Base-by-base conservation (phyloP, 2,888 invertebrate species). In the Neria commutata region DNA sequence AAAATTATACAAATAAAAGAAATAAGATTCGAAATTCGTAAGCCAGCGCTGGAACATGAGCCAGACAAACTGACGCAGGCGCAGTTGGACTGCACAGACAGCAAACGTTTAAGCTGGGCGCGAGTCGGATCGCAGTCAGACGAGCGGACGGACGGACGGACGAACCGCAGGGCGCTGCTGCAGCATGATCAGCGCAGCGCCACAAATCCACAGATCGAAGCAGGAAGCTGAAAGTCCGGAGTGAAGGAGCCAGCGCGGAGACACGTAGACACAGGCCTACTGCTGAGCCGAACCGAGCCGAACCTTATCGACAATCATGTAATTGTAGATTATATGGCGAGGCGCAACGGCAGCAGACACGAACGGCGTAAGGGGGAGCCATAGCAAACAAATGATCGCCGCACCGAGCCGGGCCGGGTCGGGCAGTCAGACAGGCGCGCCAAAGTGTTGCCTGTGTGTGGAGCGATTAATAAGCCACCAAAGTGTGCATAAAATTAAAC, bases 311-410 rank as follows among this genome's bases (percentile, higher is more conserved):
- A 62, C 66, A 66, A 57, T 67, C 69, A 46, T 71, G 73, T 72
- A 72, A 72, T 72, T 72, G 73, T 69, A 73, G 72, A 63, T 69
- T 51, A 48, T 46, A 52, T 58, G 21, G 34, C 17, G 14, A 25
- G 37, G n/a, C 21, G 37, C n/a, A n/a, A n/a, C n/a, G n/a, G n/a
- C n/a, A n/a, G n/a, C n/a, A n/a, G n/a, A n/a, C n/a, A n/a, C n/a
- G n/a, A n/a, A n/a, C n/a, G n/a, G 29, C 29, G 29, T 29, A 8
- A 29, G 29, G 6, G 11, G 11, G 29, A 11, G 29, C 29, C 11
- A 29, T n/a, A n/a, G n/a, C n/a, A n/a, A n/a, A n/a, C n/a, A n/a
- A n/a, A n/a, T n/a, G n/a, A n/a, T n/a, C n/a, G 61, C 60, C 58
- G 56, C 62, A 56, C 61, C 51, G 54, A 60, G 62, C 57, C 14